A percentile compares a stretch with the other conserved stretches of the same genome.
Conservation (phyloP, 2,888 invertebrate genomes). For the Dioctria linearis region DNA sequence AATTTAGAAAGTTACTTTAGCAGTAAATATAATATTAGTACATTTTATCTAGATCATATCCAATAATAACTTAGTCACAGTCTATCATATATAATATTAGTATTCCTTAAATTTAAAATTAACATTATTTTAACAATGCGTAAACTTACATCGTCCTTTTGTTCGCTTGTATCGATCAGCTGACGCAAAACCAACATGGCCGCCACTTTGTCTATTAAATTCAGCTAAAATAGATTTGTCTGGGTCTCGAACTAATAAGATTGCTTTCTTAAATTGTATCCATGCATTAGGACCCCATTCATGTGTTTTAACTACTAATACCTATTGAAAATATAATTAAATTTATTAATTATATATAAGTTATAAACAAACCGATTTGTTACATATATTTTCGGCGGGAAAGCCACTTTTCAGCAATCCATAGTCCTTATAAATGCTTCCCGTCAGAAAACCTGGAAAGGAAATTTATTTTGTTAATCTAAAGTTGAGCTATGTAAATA, state of each 20-base stretch:
- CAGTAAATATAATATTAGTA: too few relatives aligned
- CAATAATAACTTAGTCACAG: too few relatives aligned
- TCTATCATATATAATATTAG: background rate
- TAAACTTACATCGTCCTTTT: constrained; percentile 75
- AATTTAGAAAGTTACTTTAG: too few relatives aligned
- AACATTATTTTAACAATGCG: constrained; percentile 6
- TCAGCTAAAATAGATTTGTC: constrained; percentile 80
- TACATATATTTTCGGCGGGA: constrained; percentile 83
- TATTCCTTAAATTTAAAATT: constrained; percentile 1
- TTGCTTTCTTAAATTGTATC: constrained; percentile 77
- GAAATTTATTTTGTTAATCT: too few relatives aligned
- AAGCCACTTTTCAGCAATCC: constrained; percentile 84
- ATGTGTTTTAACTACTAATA: constrained; percentile 85
- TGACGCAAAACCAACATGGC: constrained; percentile 85
- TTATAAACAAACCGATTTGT: constrained; percentile 75
- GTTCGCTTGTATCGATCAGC: constrained; percentile 77
- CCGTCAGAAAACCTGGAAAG: constrained; percentile 78
- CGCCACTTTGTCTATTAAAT: constrained; percentile 85
- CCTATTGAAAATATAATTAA: constrained; percentile 37
- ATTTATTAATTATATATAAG: background rate
- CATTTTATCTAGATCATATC: too few relatives aligned
- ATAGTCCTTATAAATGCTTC: constrained; percentile 87
- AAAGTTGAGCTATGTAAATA: too few relatives aligned
- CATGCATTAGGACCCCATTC: constrained; percentile 78
- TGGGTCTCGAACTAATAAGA: constrained; percentile 81